These are phyloP conservation scores for Salarias fasciatus DNA, from an alignment of 2,797 vertebrate species.

Conservation along the genomic window DNA sequence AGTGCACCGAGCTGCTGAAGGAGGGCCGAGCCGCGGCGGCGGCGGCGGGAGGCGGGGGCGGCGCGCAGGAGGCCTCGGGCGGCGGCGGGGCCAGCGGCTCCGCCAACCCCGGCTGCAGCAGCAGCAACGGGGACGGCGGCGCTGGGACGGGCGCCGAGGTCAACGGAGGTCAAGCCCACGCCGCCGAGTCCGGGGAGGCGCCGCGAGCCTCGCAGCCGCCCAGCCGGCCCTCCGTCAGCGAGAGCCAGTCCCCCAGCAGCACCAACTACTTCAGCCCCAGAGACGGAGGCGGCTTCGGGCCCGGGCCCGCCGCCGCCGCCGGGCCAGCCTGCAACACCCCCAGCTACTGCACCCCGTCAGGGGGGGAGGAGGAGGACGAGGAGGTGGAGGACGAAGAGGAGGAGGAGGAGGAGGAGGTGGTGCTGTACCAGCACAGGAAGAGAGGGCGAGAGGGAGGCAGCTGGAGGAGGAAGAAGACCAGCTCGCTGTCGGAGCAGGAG, in stretches of 20 bases:
- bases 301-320: conserved; percentile 51
- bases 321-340: conserved; percentile 87
- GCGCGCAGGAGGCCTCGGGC: conserved; percentile 21
- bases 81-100: conserved; percentile 46
- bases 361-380: conserved; percentile 81
- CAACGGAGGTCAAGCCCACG: conserved; percentile 35
- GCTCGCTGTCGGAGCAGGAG: conserved; percentile 76
- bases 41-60: conserved; percentile 18
- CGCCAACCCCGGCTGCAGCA: conserved; percentile 65
- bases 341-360: conserved; percentile 89
- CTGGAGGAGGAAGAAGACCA: conserved; percentile 75
- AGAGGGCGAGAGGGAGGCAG: conserved; percentile 72
- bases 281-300: conserved; percentile 74
- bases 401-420: conserved; percentile 68
- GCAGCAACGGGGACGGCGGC: conserved; percentile 51
- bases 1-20: conserved; percentile 93
- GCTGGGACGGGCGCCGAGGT: conserved; percentile 11
- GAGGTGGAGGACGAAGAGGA: conserved; percentile 27
- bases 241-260: conserved; percentile 94
- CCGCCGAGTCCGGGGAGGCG: conserved; percentile 60
- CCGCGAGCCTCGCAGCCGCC: conserved; percentile 54
- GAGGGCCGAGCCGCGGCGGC: conserved; percentile 69
- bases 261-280: conserved; percentile 94
- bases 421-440: conserved; percentile 72
- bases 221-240: conserved; percentile 77